Conservation (phyloP, 2,888 invertebrate species). For the Ochlodes sylvanus region DNA sequence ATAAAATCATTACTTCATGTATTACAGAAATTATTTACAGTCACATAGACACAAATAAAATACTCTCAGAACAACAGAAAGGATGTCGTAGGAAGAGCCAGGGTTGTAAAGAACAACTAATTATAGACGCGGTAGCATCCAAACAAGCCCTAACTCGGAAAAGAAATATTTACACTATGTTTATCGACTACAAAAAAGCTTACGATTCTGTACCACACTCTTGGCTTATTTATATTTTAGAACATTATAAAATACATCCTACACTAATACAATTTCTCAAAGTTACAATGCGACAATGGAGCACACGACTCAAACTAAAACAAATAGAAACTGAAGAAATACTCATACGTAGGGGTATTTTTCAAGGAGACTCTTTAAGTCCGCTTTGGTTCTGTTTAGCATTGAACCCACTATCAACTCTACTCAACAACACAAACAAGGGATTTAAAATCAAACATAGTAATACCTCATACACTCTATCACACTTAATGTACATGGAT, state of each 20-base stretch:
- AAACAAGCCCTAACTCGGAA: constrained; percentile 12
- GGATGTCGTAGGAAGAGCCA: constrained; percentile 18
- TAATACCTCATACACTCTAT: constrained; percentile 7
- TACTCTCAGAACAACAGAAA: constrained; percentile 31
- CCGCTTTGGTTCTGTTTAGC: constrained; percentile 41
- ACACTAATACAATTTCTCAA: constrained; percentile 25
- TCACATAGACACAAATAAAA: constrained; percentile 23
- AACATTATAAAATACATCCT: constrained; percentile 37
- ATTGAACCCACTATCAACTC: constrained; percentile 37
- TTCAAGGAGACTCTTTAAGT: constrained; percentile 40
- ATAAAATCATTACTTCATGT: constrained; percentile 40
- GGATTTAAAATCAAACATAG: constrained; percentile 11
- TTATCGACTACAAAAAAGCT: constrained; percentile 37
- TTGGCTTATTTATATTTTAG: constrained; percentile 28
- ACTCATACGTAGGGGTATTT: constrained; percentile 41
- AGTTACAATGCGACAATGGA: constrained; percentile 35
- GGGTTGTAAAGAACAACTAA: constrained; percentile 26
- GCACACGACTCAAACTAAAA: constrained; percentile 29
- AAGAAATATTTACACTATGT: constrained; percentile 21
- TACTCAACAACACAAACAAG: constrained; percentile 9
- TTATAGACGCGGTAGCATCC: constrained; percentile 22
- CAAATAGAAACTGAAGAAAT: constrained; percentile 24
- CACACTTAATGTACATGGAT: constrained; percentile 35
- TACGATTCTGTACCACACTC: constrained; percentile 38
- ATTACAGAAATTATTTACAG: constrained; percentile 28